These are phyloP conservation scores for Chitala chitala DNA, from an alignment of 2,113 vertebrate species.

Conservation along the genomic window DNA sequence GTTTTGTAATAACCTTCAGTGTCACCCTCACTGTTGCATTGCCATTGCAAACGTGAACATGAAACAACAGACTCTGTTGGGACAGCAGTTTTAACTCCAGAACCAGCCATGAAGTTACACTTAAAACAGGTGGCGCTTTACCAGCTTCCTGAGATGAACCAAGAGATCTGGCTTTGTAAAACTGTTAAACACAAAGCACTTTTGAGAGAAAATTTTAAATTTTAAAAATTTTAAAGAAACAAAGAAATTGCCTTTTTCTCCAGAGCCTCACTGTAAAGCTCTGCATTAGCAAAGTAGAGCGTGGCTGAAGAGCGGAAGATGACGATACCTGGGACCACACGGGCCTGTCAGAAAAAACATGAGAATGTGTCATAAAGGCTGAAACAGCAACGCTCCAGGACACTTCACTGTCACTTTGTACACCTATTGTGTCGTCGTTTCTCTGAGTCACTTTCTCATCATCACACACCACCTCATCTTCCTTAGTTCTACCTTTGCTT, in stretches of 20 bases:
- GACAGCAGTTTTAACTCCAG: not conserved
- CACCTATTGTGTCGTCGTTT: too few species aligned
- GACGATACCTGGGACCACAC: constrained; percentile 79
- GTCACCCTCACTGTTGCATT: not conserved
- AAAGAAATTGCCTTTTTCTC: constrained; percentile 72
- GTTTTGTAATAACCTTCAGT: not conserved
- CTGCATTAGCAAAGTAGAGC: constrained; percentile 91
- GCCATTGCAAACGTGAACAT: not conserved
- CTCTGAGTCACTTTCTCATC: constrained; percentile 43
- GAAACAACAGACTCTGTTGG: not conserved
- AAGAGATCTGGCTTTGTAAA: too few species aligned
- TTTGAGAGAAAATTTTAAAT: too few species aligned
- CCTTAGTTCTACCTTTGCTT: not conserved
- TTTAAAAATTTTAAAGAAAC: not conserved
- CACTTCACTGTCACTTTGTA: not conserved
- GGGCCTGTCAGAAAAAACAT: constrained; percentile 60
- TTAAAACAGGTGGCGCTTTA: not conserved
- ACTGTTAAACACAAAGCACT: not conserved
- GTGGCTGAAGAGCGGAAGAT: constrained; percentile 88
- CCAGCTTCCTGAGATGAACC: too few species aligned
- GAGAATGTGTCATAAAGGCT: not conserved
- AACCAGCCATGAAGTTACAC: not conserved
- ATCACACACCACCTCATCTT: not conserved
- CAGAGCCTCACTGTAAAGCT: constrained; percentile 78
- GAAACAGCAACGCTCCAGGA: not conserved